Conservation (phyloP, 2,113 vertebrate genomes). For the Chaetorhynchus papuensis region DNA sequence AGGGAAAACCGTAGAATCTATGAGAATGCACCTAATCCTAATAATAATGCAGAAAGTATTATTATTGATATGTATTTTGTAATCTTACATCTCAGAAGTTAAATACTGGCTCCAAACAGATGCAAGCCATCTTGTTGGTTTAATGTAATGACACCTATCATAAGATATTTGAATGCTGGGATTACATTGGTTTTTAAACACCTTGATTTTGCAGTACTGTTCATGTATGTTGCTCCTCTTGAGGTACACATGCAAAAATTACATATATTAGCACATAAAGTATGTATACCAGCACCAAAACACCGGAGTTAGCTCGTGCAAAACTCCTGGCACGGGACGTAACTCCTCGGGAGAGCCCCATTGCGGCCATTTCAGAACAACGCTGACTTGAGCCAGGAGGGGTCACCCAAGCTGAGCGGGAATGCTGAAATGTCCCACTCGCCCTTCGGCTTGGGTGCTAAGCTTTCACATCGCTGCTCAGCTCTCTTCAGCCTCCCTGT, state of each 20-base stretch:
- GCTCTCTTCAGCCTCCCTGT: background rate
- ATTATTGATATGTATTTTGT: background rate
- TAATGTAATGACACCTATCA: background rate
- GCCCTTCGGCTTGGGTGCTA: background rate
- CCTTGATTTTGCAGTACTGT: background rate
- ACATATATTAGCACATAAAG: background rate
- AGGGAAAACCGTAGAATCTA: background rate
- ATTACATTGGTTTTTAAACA: background rate
- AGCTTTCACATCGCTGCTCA: background rate
- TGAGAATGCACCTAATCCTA: background rate
- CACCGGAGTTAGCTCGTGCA: background rate
- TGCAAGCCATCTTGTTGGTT: background rate
- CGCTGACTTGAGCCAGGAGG: rapidly evolving
- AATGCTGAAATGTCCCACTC: background rate
- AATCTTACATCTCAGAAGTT: background rate
- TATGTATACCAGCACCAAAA: background rate
- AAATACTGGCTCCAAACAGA: background rate
- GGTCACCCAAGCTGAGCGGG: background rate
- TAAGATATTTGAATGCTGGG: background rate
- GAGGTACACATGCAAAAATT: background rate
- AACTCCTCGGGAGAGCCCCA: background rate
- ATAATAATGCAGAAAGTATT: no score
- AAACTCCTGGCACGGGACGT: background rate
- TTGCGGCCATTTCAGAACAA: rapidly evolving
- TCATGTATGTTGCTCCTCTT: background rate